Percentiles rank a stretch among this genome's conserved stretches.
phyloP scores from a whole-genome alignment of 2,888 invertebrate genomes.

The Tiliacea aurago region DNA sequence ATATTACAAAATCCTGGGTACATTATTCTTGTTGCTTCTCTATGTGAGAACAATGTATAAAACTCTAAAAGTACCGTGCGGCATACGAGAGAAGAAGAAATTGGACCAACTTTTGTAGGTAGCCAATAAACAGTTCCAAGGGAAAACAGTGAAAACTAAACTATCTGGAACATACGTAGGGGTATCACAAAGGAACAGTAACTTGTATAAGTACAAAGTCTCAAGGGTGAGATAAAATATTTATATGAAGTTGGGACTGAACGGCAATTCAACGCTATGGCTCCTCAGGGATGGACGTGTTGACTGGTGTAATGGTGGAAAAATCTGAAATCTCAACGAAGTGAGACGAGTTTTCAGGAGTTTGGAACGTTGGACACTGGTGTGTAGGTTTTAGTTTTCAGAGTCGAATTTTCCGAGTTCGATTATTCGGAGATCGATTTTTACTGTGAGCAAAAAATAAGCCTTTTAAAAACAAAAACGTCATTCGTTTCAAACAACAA shows the following conservation, averaged over 20 bases:
- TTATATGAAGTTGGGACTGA: constrained; percentile 46
- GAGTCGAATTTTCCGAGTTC: not conserved
- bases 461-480: not conserved
- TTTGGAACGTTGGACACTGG: not conserved
- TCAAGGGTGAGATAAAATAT: constrained; percentile 53
- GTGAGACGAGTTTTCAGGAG: not conserved
- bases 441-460: not conserved
- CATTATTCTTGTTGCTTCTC: too few relatives aligned
- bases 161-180: not conserved
- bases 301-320: constrained; percentile 21
- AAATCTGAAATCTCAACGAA: constrained; percentile 36
- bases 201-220: constrained; percentile 14
- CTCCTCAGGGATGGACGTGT: constrained; percentile 41
- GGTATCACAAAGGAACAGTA: constrained; percentile 11
- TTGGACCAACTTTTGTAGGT: not conserved
- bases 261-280: constrained; percentile 38
- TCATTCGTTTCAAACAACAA: not conserved
- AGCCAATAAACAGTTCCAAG: not conserved
- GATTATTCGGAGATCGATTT: too few relatives aligned
- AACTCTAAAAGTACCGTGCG: not conserved
- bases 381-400: not conserved
- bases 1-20: too few relatives aligned
- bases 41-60: too few relatives aligned
- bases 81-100: not conserved
- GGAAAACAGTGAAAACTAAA: not conserved